Base-by-base conservation (phyloP, 2,888 invertebrate species). In the Protonemura montana region DNA sequence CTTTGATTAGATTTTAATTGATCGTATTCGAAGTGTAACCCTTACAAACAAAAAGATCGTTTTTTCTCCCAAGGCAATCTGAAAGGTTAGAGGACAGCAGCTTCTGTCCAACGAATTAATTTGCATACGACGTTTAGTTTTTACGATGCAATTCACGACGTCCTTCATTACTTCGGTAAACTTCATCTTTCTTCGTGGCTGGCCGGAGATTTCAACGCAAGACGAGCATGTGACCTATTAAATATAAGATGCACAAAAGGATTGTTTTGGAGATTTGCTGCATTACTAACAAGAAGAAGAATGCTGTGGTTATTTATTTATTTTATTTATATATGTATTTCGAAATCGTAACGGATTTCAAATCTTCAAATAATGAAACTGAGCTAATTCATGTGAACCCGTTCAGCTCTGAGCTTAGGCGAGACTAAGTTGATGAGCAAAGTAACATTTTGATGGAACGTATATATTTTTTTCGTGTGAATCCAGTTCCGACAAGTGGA, bases 281-380 rank as follows among this genome's bases (percentile, higher is more conserved):
- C 59, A 59, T 59, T 59, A 59, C 21, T 59, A 21, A 59, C 59
- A 10, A 59, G 59, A 59, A 59, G 59, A 13, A 59, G 59, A 59
- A 7, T 21, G 3, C 16, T 13, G 3, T 16, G 21, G 59, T 3
- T 13, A 7, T 21, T 59, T 59, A 21, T 59, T 59, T 59, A n/a
- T 21, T 59, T 59, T 59, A 59, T 59, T 59, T 59, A 59, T 59
- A 59, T 59, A 21, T 59, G 3, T 59, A 59, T 59, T 59, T 59
- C 59, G 21, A 59, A 59, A 59, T 59, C 59, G 59, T 78, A 78
- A 78, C 78, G 78, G 78, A 21, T 21, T 78, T 10, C n/a, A 25
- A 78, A 78, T 78, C 26, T 21, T 78, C 26, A 26, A 78, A 78
- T 78, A 78, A 78, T 59, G 59, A 13, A 59, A 59, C 59, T 59